These are phyloP conservation scores for Triplophysa siluroides DNA, from an alignment of 2,113 vertebrate species.

Conservation along the genomic window DNA sequence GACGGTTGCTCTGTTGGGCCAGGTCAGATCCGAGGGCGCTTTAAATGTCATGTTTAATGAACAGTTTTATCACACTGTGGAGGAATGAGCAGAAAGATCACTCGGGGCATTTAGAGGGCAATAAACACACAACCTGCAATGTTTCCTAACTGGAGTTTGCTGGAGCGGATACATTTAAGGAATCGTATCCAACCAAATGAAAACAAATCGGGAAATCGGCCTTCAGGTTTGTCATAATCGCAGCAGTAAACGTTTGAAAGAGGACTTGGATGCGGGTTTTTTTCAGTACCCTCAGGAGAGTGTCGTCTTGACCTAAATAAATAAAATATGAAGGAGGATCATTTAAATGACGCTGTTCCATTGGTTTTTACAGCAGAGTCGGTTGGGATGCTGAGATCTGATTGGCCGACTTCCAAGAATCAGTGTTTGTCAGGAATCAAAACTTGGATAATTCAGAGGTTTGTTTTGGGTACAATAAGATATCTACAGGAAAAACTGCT, in stretches of 20 bases:
- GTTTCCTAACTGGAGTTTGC: constrained; percentile 21
- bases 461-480: too few species aligned
- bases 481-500: too few species aligned
- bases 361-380: background rate
- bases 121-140: constrained; percentile 31
- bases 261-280: background rate
- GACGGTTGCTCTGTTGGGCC: background rate
- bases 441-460: too few species aligned
- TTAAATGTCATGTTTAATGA: constrained; percentile 36
- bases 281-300: background rate
- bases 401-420: too few species aligned
- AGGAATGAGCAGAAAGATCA: constrained; percentile 9
- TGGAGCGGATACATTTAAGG: constrained; percentile 34
- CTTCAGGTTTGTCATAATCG: constrained; percentile 30
- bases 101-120: constrained; percentile 7
- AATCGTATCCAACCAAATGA: background rate
- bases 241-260: background rate
- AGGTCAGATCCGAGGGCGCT: constrained; percentile 11
- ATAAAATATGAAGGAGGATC: background rate
- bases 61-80: constrained; percentile 1
- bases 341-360: background rate
- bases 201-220: constrained; percentile 2
- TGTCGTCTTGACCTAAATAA: background rate
- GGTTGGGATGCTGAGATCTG: too few species aligned
- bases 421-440: too few species aligned